Conservation (phyloP, 2,888 invertebrate genomes). For the Dromius quadrimaculatus region DNA sequence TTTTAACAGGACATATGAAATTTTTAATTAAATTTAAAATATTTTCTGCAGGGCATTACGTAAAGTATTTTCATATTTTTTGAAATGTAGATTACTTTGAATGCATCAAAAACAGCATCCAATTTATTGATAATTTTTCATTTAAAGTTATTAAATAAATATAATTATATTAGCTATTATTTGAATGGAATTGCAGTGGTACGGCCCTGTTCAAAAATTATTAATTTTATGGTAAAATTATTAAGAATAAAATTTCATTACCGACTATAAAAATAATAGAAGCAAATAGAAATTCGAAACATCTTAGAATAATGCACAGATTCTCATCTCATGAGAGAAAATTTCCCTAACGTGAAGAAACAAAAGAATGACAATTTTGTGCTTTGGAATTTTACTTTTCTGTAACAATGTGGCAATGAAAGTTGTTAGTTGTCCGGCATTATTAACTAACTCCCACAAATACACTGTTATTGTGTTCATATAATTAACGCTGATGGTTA, state of each 20-base stretch:
- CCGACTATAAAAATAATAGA: neutral
- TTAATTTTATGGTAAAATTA: too few species aligned
- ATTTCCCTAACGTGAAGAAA: constrained; percentile 10
- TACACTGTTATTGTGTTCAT: neutral
- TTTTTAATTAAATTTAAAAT: too few species aligned
- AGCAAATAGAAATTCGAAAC: constrained; percentile 9
- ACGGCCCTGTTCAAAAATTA: too few species aligned
- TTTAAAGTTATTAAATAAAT: neutral
- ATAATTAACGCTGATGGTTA: neutral
- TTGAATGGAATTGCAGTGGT: too few species aligned
- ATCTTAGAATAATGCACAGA: constrained; percentile 34
- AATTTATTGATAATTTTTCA: neutral
- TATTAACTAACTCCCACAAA: constrained; percentile 1
- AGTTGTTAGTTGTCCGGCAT: constrained; percentile 8
- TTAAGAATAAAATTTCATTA: too few species aligned
- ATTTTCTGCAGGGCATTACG: too few species aligned
- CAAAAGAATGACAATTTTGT: constrained; percentile 34
- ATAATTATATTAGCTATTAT: too few species aligned
- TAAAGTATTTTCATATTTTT: neutral
- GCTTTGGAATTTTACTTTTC: constrained; percentile 37
- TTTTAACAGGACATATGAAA: too few species aligned
- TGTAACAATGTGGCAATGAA: constrained; percentile 41
- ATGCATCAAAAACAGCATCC: neutral
- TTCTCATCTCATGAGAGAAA: constrained; percentile 30
- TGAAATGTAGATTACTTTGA: neutral